A percentile compares a stretch with the other conserved stretches of the same genome.
Evolutionary conservation across 2,888 invertebrate genomes (phyloP).

Genomic region (Spodoptera picta): DNA sequence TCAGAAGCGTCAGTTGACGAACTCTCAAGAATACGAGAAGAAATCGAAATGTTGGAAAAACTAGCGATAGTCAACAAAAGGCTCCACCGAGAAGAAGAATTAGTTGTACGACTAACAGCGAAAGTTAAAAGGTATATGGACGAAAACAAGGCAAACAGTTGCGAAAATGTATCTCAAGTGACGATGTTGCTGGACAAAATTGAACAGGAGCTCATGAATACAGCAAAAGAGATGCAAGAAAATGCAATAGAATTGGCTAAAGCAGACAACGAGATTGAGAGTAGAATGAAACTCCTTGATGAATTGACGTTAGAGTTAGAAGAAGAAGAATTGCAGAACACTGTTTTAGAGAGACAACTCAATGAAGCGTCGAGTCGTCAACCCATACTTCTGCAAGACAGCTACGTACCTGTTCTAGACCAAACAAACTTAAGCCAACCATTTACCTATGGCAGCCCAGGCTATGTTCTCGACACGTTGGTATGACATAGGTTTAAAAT

Average conservation of each 20-base stretch:
- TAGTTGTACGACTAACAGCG: constrained; percentile 90
- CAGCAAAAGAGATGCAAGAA: constrained; percentile 86
- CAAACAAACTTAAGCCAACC: constrained; percentile 65
- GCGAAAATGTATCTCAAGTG: constrained; percentile 84
- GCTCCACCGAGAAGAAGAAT: constrained; percentile 92
- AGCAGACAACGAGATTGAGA: constrained; percentile 86
- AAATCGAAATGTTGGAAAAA: constrained; percentile 92
- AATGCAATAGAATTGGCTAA: constrained; percentile 84
- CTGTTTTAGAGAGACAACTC: constrained; percentile 82
- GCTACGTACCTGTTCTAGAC: constrained; percentile 83
- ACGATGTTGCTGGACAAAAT: constrained; percentile 84
- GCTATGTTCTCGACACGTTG: constrained; percentile 83
- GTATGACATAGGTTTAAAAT: constrained; percentile 78
- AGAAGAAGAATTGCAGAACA: constrained; percentile 84
- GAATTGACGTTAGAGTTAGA: constrained; percentile 86
- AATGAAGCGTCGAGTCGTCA: constrained; percentile 84
- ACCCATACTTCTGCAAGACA: constrained; percentile 82
- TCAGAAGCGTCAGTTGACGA: constrained; percentile 86
- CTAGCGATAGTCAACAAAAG: constrained; percentile 92
- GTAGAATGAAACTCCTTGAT: constrained; percentile 86
- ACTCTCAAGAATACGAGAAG: constrained; percentile 89
- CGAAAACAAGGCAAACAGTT: constrained; percentile 84
- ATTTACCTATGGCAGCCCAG: constrained; percentile 61
- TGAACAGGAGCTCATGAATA: constrained; percentile 84
- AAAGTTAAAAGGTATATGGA: constrained; percentile 90